phyloP scores from a whole-genome alignment of 2,888 invertebrate genomes.

The Sussaba pulchella region DNA sequence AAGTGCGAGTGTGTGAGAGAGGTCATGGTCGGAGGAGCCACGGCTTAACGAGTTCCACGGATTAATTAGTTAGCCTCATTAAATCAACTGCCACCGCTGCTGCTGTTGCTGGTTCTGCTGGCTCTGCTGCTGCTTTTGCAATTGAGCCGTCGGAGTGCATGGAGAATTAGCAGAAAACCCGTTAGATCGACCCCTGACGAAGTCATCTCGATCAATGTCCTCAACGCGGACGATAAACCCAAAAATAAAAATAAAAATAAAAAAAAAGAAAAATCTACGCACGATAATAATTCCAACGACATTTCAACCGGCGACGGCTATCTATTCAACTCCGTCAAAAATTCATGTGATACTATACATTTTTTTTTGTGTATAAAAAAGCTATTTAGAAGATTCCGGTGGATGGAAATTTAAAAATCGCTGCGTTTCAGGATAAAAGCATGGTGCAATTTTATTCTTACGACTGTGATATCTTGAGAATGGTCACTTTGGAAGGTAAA shows the following conservation, averaged over 20 bases:
- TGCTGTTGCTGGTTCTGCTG: too few relatives aligned
- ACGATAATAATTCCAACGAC: neutral
- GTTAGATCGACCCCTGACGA: slow-evolving; percentile 1
- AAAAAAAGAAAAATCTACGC: neutral
- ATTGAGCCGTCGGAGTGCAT: slow-evolving; percentile 2
- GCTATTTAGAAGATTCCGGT: too few relatives aligned
- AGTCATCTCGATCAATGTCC: neutral
- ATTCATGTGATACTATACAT: too few relatives aligned
- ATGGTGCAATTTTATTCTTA: too few relatives aligned
- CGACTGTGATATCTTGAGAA: too few relatives aligned
- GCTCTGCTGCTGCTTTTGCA: too few relatives aligned
- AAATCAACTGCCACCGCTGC: neutral
- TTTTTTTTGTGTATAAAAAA: too few relatives aligned
- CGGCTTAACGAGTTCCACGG: slow-evolving; percentile 25
- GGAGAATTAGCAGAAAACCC: neutral
- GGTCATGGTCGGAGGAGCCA: slow-evolving; percentile 27
- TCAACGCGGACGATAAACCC: neutral
- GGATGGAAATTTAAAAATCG: too few relatives aligned
- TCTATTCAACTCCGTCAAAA: neutral
- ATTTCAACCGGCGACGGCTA: neutral
- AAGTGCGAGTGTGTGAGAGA: neutral
- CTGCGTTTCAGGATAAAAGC: too few relatives aligned
- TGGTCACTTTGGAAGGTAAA: too few relatives aligned
- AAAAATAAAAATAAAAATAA: too few relatives aligned
- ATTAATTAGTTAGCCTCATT: slow-evolving; percentile 43